Base-by-base conservation (phyloP, 2,888 invertebrate species). In the Orchesella flavescens region DNA sequence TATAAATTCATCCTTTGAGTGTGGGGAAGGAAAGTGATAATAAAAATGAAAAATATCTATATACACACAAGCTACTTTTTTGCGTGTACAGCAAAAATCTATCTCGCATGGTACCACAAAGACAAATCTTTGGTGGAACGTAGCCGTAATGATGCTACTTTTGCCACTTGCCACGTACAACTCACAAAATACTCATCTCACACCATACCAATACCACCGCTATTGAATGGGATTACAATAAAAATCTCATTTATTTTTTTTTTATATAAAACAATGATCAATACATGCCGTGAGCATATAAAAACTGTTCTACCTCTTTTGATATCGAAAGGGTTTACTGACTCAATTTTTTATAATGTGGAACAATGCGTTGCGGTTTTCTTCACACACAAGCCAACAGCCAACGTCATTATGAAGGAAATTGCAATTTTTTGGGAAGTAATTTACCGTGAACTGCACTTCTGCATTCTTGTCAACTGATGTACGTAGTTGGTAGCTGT, bases 211-310 rank as follows among this genome's bases (percentile, higher is more conserved):
- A n/a, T n/a, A n/a, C n/a, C 34, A 34, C 34, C 34, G 34, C 34
- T 34, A 66, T 59, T 19, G 21, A 63, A 34, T 15, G 9, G 23
- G 24, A 13, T 34, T 15, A 63, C 23, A 24, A 66, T 19, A 69
- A 69, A 69, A 69, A 69, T 69, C 69, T 69, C 69, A 69, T 53
- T 69, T 23, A 69, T 69, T 69, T 69, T 69, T 69, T 69, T 15
- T 17, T 43, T 7, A 34, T 12, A 19, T 46, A 66, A 66, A 53
- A 69, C 69, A 69, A 53, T 21, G 49, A 69, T 69, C 49, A 69
- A 69, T 53, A 69, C 69, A 69, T 21, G 69, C 69, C 69, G 23
- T 49, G 49, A 17, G 69, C 53, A 3, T 7, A 21, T 21, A 23
- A 34, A 34, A 34, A 34, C 3, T 17, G 15, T 53, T 53, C 21